phyloP scores from a whole-genome alignment of 2,113 vertebrate genomes.

The Struthio camelus region DNA sequence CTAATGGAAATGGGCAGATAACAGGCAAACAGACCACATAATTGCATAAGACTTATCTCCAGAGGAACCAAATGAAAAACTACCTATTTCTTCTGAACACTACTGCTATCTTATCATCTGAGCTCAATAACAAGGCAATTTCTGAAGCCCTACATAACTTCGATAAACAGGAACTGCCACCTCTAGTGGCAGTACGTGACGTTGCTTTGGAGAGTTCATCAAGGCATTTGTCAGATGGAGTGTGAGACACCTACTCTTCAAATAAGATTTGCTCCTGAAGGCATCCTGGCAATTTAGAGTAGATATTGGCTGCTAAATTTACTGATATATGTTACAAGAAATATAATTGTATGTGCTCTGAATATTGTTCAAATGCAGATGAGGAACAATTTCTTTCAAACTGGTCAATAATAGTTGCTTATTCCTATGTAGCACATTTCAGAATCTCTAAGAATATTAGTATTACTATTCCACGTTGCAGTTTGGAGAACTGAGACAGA shows the following conservation, averaged over 20 bases:
- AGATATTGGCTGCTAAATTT: background rate
- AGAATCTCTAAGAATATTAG: background rate
- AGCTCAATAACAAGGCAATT: background rate
- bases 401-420: background rate
- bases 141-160: background rate
- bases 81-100: background rate
- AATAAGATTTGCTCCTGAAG: background rate
- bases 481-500: background rate
- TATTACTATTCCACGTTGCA: background rate
- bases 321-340: background rate
- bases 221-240: background rate
- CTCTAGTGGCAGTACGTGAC: background rate
- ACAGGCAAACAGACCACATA: background rate
- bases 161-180: background rate
- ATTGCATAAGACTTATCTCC: background rate
- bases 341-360: background rate
- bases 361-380: background rate
- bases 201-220: background rate
- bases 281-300: background rate
- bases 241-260: background rate
- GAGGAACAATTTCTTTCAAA: background rate
- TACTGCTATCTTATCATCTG: background rate
- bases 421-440: background rate
- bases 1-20: background rate
- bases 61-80: background rate